A percentile compares a stretch with the other conserved stretches of the same genome.
phyloP scores from a whole-genome alignment of 2,888 invertebrate genomes.

The Ptychoptera contaminata region DNA sequence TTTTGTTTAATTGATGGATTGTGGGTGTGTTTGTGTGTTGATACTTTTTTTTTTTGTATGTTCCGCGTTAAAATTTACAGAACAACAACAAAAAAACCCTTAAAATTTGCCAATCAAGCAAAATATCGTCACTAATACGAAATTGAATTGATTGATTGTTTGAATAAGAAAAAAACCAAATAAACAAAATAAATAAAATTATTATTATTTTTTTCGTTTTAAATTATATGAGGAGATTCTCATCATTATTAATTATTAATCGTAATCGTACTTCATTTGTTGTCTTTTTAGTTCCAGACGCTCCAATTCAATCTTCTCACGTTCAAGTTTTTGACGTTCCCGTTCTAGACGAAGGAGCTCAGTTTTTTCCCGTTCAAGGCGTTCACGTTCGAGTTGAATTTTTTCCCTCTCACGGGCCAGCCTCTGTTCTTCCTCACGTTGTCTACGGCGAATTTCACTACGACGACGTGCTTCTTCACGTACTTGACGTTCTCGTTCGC shows the following conservation, averaged over 20 bases:
- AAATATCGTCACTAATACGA: too few species aligned
- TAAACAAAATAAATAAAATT: constrained; percentile 8
- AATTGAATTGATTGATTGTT: too few species aligned
- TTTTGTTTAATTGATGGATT: too few species aligned
- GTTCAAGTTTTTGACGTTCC: constrained; percentile 62
- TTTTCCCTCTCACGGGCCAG: constrained; percentile 69
- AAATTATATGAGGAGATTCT: background rate
- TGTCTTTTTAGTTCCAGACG: constrained; percentile 70
- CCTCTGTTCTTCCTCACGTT: constrained; percentile 70
- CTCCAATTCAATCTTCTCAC: constrained; percentile 62
- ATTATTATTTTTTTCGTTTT: background rate
- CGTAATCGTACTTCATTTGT: constrained; percentile 44
- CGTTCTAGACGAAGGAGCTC: constrained; percentile 70
- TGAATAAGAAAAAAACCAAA: constrained; percentile 5
- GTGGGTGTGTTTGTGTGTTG: too few species aligned
- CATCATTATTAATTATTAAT: background rate
- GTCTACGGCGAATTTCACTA: constrained; percentile 64
- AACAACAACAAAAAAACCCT: too few species aligned
- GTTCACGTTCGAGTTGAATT: constrained; percentile 66
- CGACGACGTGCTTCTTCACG: constrained; percentile 63
- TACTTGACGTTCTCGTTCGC: constrained; percentile 68
- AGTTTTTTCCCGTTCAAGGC: constrained; percentile 75
- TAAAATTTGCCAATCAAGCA: too few species aligned
- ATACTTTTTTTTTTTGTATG: too few species aligned
- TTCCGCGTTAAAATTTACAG: too few species aligned